These are phyloP conservation scores for Spodoptera picta DNA, from an alignment of 2,888 invertebrate species.

Conservation along the genomic window DNA sequence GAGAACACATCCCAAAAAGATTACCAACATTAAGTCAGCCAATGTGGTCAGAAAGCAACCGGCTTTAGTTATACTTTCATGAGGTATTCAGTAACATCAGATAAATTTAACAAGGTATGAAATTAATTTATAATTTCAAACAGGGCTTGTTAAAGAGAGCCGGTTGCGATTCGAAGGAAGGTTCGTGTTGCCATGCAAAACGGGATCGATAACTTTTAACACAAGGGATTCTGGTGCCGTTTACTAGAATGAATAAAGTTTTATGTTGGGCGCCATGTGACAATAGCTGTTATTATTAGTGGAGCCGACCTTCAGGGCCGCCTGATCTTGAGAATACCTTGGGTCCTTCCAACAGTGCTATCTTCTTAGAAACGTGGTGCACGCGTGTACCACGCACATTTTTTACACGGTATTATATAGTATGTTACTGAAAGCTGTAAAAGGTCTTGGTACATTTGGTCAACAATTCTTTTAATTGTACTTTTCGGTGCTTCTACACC, in stretches of 20 bases:
- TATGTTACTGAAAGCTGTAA: conserved; percentile 32
- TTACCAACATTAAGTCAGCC: background rate
- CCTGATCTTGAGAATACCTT: conserved; percentile 72
- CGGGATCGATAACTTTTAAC: conserved; percentile 56
- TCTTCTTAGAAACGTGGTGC: conserved; percentile 81
- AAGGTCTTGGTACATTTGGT: conserved; percentile 57
- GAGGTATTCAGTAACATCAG: conserved; percentile 39
- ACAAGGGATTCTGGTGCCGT: conserved; percentile 4
- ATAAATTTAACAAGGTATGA: conserved; percentile 34
- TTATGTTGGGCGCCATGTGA: conserved; percentile 59
- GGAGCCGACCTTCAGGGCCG: conserved; percentile 79
- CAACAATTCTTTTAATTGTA: background rate
- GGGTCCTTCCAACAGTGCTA: conserved; percentile 74
- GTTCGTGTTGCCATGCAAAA: conserved; percentile 61
- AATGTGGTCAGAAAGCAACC: conserved; percentile 7
- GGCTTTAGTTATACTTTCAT: conserved; percentile 23
- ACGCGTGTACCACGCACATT: conserved; percentile 77
- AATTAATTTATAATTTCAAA: conserved; percentile 33
- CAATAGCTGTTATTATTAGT: conserved; percentile 73
- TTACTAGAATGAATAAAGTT: conserved; percentile 24
- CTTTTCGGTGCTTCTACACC: too few species aligned
- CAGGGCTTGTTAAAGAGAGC: conserved; percentile 23
- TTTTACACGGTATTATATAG: conserved; percentile 69
- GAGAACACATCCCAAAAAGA: background rate
- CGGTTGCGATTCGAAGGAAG: conserved; percentile 18